These are phyloP conservation scores for Lithosia quadra DNA, from an alignment of 2,888 invertebrate species.

Conservation along the genomic window DNA sequence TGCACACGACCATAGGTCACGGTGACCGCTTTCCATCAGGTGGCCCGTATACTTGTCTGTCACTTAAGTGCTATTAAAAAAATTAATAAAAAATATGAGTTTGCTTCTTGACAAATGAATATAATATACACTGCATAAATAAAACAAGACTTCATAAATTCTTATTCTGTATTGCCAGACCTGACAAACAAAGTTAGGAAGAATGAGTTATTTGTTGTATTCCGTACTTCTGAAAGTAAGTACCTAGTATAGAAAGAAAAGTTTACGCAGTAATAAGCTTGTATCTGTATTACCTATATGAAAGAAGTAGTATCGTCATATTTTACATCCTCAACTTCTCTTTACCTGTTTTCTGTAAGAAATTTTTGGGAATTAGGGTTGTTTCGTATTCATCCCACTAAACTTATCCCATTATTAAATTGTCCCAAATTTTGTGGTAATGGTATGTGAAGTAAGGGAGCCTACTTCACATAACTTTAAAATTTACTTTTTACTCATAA, in stretches of 20 bases:
- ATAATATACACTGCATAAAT: not conserved
- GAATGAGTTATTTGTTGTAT: constrained; percentile 26
- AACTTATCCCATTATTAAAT: too few species aligned
- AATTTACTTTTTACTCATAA: too few species aligned
- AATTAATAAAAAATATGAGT: too few species aligned
- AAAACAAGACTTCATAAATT: constrained; percentile 9
- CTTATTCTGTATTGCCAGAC: constrained; percentile 19
- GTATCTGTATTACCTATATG: not conserved
- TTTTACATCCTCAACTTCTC: not conserved
- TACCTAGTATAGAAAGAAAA: constrained; percentile 11
- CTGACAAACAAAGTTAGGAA: constrained; percentile 24
- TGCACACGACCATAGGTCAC: too few species aligned
- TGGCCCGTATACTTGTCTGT: too few species aligned
- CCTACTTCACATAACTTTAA: too few species aligned
- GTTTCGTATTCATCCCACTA: too few species aligned
- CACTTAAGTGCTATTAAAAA: too few species aligned
- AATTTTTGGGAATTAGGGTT: not conserved
- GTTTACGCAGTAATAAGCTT: constrained; percentile 9
- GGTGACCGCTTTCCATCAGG: too few species aligned
- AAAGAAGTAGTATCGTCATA: constrained; percentile 5
- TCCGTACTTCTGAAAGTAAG: constrained; percentile 25
- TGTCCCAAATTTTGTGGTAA: too few species aligned
- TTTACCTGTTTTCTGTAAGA: not conserved
- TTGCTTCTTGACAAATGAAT: too few species aligned
- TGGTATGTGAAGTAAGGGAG: too few species aligned